Base-by-base conservation (phyloP, 2,888 invertebrate genomes). In the Thysanoteuthis rhombus region DNA sequence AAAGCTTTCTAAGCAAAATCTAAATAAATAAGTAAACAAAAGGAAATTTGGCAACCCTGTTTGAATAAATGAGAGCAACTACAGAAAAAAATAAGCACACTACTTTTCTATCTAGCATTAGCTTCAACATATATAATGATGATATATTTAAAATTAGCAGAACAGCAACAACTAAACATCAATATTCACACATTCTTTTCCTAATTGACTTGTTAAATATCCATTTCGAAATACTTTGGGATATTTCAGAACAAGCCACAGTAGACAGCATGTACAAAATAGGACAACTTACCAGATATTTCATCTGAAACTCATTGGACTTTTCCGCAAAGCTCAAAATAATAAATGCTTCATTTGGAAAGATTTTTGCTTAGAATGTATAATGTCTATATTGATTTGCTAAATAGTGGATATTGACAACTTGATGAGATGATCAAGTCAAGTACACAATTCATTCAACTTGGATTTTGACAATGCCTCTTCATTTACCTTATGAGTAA, bases 271-370 rank as follows among this genome's bases (percentile, higher is more conserved):
- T 32, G 32, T 58, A 75, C 75, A 75, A 75, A 91, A 40, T 91
- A 42, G 45, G 42, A 42, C n/a, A 42, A 91, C 91, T 91, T 91
- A 91, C 91, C 91, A 91, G 38, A 32, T 32, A 42, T 42, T 45
- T 91, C 91, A 40, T 91, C 45, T 91, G 91, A 91, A 91, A 91
- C 91, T 91, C 91, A 91, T 36, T 91, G 91, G 91, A 91, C 45
- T 91, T 91, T 91, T 91, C 91, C 91, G 25, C 91, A 91, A 91
- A 45, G 91, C 91, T 91, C n/a, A 75, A 75, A n/a, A 75, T 75
- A 75, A n/a, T 75, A 75, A 75, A 75, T n/a, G 75, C 12, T 75
- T n/a, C n/a, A 75, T 75, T 75, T 75, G 16, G 75, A 75, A 75
- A 75, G n/a, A 75, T n/a, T 75, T 75, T n/a, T 75, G 1, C 75